Conservation (phyloP, 1,140 invertebrate genomes). For the Hycleus phaleratus region DNA sequence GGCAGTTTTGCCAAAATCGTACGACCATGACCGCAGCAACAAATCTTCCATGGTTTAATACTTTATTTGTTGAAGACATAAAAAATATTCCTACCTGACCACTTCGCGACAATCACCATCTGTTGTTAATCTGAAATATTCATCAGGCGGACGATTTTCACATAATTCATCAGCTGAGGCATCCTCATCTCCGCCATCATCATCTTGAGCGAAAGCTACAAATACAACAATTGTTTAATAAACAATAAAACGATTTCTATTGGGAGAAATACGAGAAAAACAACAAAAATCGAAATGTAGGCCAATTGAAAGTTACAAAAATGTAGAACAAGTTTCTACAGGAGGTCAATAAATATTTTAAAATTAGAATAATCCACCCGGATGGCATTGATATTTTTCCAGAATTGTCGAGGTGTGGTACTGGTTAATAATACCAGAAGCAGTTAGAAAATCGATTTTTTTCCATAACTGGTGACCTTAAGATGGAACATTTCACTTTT, state of each 20-base stretch:
- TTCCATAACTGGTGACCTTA: too few relatives aligned
- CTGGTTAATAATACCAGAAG: too few relatives aligned
- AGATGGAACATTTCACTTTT: too few relatives aligned
- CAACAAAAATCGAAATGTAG: constrained; percentile 13
- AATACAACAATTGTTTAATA: background rate
- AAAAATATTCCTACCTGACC: constrained; percentile 60
- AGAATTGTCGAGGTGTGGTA: too few relatives aligned
- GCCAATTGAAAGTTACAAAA: constrained; percentile 22
- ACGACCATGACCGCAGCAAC: too few relatives aligned
- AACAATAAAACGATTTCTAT: background rate
- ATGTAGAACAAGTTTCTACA: constrained; percentile 25
- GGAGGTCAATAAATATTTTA: constrained; percentile 9
- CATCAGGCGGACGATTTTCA: constrained; percentile 74
- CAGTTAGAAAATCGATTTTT: too few relatives aligned
- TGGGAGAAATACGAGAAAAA: background rate
- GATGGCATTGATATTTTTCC: too few relatives aligned
- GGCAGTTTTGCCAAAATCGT: too few relatives aligned
- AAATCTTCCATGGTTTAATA: too few relatives aligned
- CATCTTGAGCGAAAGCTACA: constrained; percentile 50
- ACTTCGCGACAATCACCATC: constrained; percentile 87
- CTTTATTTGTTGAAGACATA: too few relatives aligned
- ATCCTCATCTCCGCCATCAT: constrained; percentile 54
- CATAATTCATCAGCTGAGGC: constrained; percentile 76
- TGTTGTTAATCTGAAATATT: constrained; percentile 78
- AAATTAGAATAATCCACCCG: background rate